Evolutionary conservation across 2,797 vertebrate species (phyloP).

Genomic region (Brotula barbata): DNA sequence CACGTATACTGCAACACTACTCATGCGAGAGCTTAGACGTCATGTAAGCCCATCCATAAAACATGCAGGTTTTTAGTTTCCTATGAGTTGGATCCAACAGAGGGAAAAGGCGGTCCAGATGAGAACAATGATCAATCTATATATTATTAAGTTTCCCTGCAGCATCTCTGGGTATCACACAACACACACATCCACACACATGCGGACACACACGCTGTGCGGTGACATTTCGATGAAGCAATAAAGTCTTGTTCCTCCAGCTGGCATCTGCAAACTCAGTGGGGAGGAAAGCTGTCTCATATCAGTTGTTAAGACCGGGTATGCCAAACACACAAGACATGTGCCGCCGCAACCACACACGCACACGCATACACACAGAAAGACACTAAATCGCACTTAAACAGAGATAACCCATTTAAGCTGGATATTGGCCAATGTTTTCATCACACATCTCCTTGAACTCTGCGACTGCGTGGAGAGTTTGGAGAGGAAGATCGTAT

Average conservation of each 20-base stretch:
- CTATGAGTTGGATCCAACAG: slow-evolving; percentile 25
- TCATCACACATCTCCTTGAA: slow-evolving; percentile 57
- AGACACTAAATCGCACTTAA: slow-evolving; percentile 28
- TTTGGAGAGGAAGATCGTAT: slow-evolving; percentile 52
- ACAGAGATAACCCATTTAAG: slow-evolving; percentile 36
- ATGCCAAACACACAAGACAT: slow-evolving; percentile 20
- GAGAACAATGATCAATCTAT: slow-evolving; percentile 46
- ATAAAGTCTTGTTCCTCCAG: slow-evolving; percentile 68
- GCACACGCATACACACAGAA: slow-evolving; percentile 10
- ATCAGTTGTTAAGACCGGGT: slow-evolving; percentile 55
- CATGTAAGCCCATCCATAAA: slow-evolving; percentile 36
- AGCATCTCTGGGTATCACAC: slow-evolving; percentile 33
- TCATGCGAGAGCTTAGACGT: slow-evolving; percentile 12
- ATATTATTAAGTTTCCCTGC: slow-evolving; percentile 57
- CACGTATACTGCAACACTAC: background rate
- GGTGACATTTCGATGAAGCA: slow-evolving; percentile 72
- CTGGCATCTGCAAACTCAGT: slow-evolving; percentile 72
- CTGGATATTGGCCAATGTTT: slow-evolving; percentile 60
- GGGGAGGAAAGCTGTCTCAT: slow-evolving; percentile 63
- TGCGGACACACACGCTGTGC: slow-evolving; percentile 43
- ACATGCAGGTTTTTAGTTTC: slow-evolving; percentile 36
- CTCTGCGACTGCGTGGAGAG: slow-evolving; percentile 38
- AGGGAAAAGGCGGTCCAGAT: slow-evolving; percentile 28
- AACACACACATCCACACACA: slow-evolving; percentile 22
- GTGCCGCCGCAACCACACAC: too few species aligned